Percentiles rank a stretch among this genome's conserved stretches.
phyloP scores from a whole-genome alignment of 2,797 vertebrate genomes.

The Sebastes cheni region DNA sequence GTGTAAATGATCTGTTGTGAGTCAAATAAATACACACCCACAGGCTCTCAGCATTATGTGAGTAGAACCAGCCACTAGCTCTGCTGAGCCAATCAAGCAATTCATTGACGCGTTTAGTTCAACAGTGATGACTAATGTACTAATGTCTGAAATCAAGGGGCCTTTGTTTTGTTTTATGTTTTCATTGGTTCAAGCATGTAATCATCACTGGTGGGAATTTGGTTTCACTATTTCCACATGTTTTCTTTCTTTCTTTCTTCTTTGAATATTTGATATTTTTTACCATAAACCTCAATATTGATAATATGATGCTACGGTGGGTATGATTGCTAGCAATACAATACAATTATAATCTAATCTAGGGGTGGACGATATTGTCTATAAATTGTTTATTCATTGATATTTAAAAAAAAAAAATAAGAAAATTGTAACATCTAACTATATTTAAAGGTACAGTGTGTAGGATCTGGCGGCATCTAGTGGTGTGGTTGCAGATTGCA shows the following conservation, averaged over 20 bases:
- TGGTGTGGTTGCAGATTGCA: too few relatives aligned
- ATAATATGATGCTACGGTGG: neutral
- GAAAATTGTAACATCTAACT: neutral
- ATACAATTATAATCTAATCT: neutral
- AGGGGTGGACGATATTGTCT: neutral
- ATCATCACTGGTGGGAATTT: neutral
- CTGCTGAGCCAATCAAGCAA: conserved; percentile 23
- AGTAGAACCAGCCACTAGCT: conserved; percentile 53
- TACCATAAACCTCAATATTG: neutral
- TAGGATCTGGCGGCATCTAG: too few relatives aligned
- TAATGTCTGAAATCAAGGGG: neutral
- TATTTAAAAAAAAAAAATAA: neutral
- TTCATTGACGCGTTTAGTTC: conserved; percentile 18
- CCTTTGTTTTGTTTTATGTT: neutral
- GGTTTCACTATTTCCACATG: neutral
- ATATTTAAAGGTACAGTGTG: too few relatives aligned
- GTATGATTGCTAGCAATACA: neutral
- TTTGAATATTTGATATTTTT: neutral
- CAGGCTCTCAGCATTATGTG: conserved; percentile 60
- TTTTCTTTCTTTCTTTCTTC: neutral
- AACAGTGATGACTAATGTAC: conserved; percentile 7
- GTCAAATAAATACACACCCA: conserved; percentile 74
- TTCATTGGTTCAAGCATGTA: neutral
- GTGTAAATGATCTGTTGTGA: conserved; percentile 71
- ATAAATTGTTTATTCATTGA: neutral